Evolutionary conservation across 2,797 vertebrate genomes (phyloP).

Genomic region (Tenualosa ilisha): DNA sequence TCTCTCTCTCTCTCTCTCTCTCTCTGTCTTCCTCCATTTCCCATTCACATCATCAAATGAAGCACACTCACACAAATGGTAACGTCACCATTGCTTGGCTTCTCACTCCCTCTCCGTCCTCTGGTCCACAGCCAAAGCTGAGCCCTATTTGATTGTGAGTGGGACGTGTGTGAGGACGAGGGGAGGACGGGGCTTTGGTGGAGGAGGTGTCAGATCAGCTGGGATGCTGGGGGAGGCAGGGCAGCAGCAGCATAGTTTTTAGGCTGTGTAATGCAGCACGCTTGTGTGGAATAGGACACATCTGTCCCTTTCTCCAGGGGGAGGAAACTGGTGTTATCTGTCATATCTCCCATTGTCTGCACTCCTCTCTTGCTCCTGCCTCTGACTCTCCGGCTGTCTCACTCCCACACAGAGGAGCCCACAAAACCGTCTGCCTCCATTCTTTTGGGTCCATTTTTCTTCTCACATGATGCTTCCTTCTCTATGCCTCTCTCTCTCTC

Average conservation of each 20-base stretch:
- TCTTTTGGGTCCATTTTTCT: not conserved
- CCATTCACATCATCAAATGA: not conserved
- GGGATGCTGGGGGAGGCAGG: conserved; percentile 55
- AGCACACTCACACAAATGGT: not conserved
- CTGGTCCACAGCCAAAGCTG: conserved; percentile 27
- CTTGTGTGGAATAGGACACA: conserved; percentile 42
- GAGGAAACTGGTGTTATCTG: conserved; percentile 50
- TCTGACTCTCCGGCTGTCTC: conserved; percentile 14
- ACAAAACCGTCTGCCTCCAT: conserved; percentile 5
- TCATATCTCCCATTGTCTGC: too few species aligned
- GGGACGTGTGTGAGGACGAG: not conserved
- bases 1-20: conserved; percentile 28
- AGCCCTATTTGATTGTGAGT: not conserved
- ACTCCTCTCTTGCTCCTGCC: not conserved
- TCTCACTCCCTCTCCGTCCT: not conserved
- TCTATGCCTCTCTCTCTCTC: not conserved
- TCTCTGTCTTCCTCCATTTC: conserved; percentile 26
- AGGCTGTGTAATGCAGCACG: conserved; percentile 53
- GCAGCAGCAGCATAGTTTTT: conserved; percentile 51
- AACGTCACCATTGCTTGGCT: conserved; percentile 29
- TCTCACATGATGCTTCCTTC: not conserved
- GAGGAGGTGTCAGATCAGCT: not conserved
- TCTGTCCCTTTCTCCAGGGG: conserved; percentile 48
- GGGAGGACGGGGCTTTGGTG: not conserved
- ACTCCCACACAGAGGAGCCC: not conserved